Evolutionary conservation across 2,113 vertebrate genomes (phyloP).

Genomic region (Uria aalge): DNA sequence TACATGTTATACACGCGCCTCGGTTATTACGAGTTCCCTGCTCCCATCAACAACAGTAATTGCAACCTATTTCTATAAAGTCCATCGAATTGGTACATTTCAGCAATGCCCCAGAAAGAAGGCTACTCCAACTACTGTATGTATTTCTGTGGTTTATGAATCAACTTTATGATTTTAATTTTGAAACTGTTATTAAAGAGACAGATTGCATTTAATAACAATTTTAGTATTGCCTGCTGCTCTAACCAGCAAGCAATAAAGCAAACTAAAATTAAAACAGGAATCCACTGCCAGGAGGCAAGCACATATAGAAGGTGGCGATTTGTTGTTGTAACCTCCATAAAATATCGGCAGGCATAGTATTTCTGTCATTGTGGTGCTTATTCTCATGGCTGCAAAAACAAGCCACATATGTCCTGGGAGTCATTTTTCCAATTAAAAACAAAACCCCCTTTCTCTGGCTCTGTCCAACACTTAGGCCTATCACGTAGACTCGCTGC

Average conservation of each 20-base stretch:
- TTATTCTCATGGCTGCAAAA: conserved; percentile 7
- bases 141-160: conserved; percentile 68
- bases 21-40: conserved; percentile 26
- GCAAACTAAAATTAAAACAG: conserved; percentile 50
- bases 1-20: neutral
- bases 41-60: conserved; percentile 34
- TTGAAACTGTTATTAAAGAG: conserved; percentile 72
- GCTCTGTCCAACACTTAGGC: neutral
- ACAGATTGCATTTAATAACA: conserved; percentile 72
- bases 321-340: conserved; percentile 44
- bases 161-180: conserved; percentile 74
- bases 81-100: conserved; percentile 16
- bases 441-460: neutral
- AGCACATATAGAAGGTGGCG: neutral
- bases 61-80: conserved; percentile 29
- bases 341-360: conserved; percentile 7
- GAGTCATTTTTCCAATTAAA: conserved; percentile 13
- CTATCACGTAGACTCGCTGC: neutral
- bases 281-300: conserved; percentile 46
- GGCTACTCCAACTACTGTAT: conserved; percentile 32
- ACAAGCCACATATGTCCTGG: neutral
- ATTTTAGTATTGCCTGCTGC: conserved; percentile 59
- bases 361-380: conserved; percentile 15
- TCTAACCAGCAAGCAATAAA: conserved; percentile 48
- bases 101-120: conserved; percentile 45